These are phyloP conservation scores for Galaxea fascicularis DNA, from an alignment of 92 coral and sea anemone species.

Conservation along the genomic window DNA sequence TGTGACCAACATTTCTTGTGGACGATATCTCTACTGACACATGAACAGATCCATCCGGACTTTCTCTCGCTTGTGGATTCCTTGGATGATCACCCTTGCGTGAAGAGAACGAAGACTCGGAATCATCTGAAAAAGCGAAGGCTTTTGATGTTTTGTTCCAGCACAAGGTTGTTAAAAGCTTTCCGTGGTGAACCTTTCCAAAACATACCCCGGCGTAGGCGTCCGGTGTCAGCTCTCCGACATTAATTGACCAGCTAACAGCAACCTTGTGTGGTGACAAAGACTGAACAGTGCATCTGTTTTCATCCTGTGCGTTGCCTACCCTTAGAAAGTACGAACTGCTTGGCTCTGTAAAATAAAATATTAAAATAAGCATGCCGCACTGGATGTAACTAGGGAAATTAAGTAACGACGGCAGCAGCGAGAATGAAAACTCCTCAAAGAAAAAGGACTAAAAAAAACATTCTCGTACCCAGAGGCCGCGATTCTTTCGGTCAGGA, in stretches of 20 bases:
- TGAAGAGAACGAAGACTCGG: not conserved
- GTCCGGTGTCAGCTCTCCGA: conserved; percentile 3
- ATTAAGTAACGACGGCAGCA: no score
- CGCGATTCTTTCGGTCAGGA: no score
- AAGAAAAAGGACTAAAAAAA: no score
- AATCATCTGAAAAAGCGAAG: not conserved
- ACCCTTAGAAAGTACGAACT: no score
- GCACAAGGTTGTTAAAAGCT: not conserved
- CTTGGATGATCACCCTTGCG: not conserved
- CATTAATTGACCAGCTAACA: conserved; percentile 15
- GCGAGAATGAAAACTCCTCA: no score
- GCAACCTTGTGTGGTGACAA: not conserved
- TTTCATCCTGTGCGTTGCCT: conserved; percentile 16
- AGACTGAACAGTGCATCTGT: conserved; percentile 1
- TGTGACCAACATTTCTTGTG: not conserved
- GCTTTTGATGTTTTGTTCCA: conserved; percentile 25
- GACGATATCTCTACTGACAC: conserved; percentile 19
- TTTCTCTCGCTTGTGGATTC: not conserved
- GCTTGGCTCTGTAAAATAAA: not conserved
- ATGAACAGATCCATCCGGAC: not conserved
- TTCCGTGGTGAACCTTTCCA: not conserved
- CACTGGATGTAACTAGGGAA: no score
- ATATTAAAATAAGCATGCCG: no score
- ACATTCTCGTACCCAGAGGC: no score
- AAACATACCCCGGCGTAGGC: conserved; percentile 11